Evolutionary conservation across 1,140 invertebrate species (phyloP), one percentile per base, ranked within the genome.

Genomic region (Teleogryllus occipitalis): DNA sequence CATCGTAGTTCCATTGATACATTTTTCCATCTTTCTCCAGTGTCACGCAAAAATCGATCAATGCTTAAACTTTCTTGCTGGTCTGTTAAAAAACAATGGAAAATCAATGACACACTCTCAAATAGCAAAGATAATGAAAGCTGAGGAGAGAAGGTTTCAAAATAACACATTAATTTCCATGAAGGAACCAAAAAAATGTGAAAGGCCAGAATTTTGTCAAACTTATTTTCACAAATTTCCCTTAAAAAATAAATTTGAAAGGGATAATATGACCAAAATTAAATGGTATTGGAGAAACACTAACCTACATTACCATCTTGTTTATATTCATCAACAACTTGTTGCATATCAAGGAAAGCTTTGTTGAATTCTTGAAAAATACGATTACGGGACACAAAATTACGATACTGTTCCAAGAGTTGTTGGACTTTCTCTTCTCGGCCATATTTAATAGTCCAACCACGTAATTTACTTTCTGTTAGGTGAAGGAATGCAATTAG

Each of bases 281-380:
- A 39, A 39, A 39, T 39, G 27, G 27, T 5, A 39, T 39, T 39
- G 5, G 5, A 39, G 27, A 2, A 39, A 77, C 8, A 85, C 86
- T 87, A 89, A 89, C 93, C 91, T 77, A 95, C 90, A 86, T 93
- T 91, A 82, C 93, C 94, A 74, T 96, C 94, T 82, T 91, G 91
- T 87, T 96, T 97, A 84, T 96, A 98, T 83, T 95, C 94, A 74
- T 97, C 95, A 49, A 95, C 92, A 74, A 96, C 94, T 84, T 95
- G 93, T 86, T 97, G 95, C 90, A 97, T 96, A 84, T 97, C 95
- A 81, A 93, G 87, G 84, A 93, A 97, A 22, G 95, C 95, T 88
- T 95, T 95, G 83, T 97, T 95, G 87, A 97, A 97, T 87, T 96
- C 95, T 86, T 97, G 94, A 87, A 97, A 97, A 83, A 98, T 94